These are phyloP conservation scores for Caenorhabditis sp. DNA, from an alignment of 2,888 invertebrate species.

Conservation along the genomic window DNA sequence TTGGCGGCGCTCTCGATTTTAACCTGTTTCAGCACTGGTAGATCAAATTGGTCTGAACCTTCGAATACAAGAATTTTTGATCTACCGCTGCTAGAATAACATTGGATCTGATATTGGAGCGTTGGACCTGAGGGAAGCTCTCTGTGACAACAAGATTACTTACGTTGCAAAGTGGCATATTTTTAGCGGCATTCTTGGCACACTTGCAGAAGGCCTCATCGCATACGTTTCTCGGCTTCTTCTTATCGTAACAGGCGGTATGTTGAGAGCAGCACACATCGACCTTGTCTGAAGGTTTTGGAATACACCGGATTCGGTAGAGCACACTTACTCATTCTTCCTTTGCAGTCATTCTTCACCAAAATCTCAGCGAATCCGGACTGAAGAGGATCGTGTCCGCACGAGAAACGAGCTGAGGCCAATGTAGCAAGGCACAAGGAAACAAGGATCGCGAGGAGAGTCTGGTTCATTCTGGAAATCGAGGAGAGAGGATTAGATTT, in stretches of 20 bases:
- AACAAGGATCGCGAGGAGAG: slow-evolving; percentile 41
- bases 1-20: too few species aligned
- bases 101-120: too few species aligned
- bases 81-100: too few species aligned
- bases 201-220: slow-evolving; percentile 63
- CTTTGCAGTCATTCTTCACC: slow-evolving; percentile 64
- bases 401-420: slow-evolving; percentile 59
- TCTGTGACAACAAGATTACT: neutral
- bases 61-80: too few species aligned
- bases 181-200: slow-evolving; percentile 48
- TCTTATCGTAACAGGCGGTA: slow-evolving; percentile 54
- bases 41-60: too few species aligned
- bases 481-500: neutral
- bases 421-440: slow-evolving; percentile 43
- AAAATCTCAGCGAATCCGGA: slow-evolving; percentile 58
- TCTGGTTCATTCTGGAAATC: slow-evolving; percentile 40
- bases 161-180: slow-evolving; percentile 57
- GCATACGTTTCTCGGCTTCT: slow-evolving; percentile 47
- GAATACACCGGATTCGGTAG: neutral
- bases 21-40: too few species aligned
- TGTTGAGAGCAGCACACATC: slow-evolving; percentile 58
- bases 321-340: slow-evolving; percentile 50
- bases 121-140: too few species aligned
- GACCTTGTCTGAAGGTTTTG: slow-evolving; percentile 49
- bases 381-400: slow-evolving; percentile 58